Conservation (phyloP, 2,113 vertebrate species). For the Oreochromis spilurus region DNA sequence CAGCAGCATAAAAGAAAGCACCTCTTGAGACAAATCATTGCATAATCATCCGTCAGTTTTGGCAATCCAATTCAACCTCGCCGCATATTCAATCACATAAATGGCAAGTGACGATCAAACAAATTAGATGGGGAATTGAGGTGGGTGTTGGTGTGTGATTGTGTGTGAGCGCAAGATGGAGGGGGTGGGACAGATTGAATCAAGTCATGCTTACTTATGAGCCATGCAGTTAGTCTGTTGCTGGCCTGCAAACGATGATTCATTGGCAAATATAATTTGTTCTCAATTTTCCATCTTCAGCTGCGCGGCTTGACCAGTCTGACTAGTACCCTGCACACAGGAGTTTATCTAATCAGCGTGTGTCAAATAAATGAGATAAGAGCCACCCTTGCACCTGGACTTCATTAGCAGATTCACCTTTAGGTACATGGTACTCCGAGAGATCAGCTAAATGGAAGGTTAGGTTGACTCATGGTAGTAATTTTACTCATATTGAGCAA, state of each 20-base stretch:
- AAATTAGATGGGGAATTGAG: constrained; percentile 21
- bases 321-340: background rate
- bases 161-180: background rate
- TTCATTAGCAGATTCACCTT: background rate
- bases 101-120: constrained; percentile 29
- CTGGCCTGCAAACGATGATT: constrained; percentile 14
- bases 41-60: constrained; percentile 27
- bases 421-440: background rate
- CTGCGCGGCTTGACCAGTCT: background rate
- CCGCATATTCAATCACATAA: constrained; percentile 17
- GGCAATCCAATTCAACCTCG: constrained; percentile 25
- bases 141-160: background rate
- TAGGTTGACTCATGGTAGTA: background rate
- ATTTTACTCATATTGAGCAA: background rate
- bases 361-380: constrained; percentile 37
- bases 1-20: background rate
- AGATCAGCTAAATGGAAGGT: background rate
- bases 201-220: constrained; percentile 25
- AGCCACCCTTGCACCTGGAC: background rate
- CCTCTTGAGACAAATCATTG: background rate
- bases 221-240: background rate
- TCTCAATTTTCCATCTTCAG: background rate
- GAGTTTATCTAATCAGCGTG: constrained; percentile 26
- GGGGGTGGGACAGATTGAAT: constrained; percentile 10
- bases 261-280: constrained; percentile 17